phyloP scores from a whole-genome alignment of 2,113 vertebrate species.

The Notarius lentiginosus region DNA sequence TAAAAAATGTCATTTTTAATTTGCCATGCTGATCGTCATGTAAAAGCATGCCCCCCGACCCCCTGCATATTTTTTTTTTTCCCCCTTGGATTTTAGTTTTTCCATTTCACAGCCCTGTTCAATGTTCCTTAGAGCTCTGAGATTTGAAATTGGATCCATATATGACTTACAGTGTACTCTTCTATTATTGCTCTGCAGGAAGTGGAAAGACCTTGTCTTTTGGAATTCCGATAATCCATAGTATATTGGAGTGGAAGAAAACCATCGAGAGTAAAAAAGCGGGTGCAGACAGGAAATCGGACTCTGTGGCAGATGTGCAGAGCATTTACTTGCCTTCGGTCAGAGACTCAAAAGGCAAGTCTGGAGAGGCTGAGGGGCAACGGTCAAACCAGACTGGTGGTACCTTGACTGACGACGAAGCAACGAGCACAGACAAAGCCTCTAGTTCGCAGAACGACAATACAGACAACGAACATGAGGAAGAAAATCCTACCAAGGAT shows the following conservation, averaged over 20 bases:
- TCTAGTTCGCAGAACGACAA: not conserved
- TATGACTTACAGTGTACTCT: not conserved
- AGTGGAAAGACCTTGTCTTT: slow-evolving; percentile 96
- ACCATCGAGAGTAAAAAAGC: slow-evolving; percentile 46
- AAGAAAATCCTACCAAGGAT: slow-evolving; percentile 18
- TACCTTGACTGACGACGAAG: not conserved
- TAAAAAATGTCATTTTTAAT: too few relatives aligned
- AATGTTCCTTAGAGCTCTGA: too few relatives aligned
- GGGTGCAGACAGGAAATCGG: slow-evolving; percentile 6
- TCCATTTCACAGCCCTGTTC: too few relatives aligned
- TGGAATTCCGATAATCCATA: slow-evolving; percentile 93
- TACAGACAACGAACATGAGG: slow-evolving; percentile 10
- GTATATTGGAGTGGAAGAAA: slow-evolving; percentile 85
- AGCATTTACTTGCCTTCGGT: slow-evolving; percentile 57
- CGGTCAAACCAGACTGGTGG: not conserved
- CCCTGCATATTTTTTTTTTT: too few relatives aligned
- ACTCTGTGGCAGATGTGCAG: slow-evolving; percentile 38
- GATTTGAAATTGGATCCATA: not conserved
- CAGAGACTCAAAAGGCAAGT: slow-evolving; percentile 7
- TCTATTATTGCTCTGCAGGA: slow-evolving; percentile 68
- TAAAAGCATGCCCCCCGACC: too few relatives aligned
- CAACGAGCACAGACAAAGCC: not conserved
- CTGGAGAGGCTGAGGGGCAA: not conserved
- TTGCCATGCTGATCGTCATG: too few relatives aligned
- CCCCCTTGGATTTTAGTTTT: too few relatives aligned